A percentile compares a stretch with the other conserved stretches of the same genome.
phyloP scores from a whole-genome alignment of 2,113 vertebrate genomes.

The Brachypteracias leptosomus region DNA sequence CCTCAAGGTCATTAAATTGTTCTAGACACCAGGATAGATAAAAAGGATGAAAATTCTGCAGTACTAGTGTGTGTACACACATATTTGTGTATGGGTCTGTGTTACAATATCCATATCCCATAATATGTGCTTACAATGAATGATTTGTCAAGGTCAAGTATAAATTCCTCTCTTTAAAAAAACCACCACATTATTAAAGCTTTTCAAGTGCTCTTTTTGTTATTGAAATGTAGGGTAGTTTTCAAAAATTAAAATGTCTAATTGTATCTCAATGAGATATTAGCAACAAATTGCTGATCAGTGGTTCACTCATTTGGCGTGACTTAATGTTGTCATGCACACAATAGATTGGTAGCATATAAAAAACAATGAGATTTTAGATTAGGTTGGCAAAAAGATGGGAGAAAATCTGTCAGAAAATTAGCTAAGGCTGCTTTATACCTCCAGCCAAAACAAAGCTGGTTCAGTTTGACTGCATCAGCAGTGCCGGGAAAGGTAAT shows the following conservation, averaged over 20 bases:
- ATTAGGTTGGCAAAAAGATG: background rate
- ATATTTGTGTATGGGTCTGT: no score
- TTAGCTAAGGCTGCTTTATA: background rate
- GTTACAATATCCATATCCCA: background rate
- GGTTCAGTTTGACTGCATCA: background rate
- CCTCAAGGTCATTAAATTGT: background rate
- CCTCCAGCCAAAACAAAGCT: background rate
- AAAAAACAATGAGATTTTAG: background rate
- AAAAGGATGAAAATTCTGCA: background rate
- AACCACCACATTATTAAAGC: background rate
- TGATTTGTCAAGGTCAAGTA: background rate
- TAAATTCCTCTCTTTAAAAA: background rate
- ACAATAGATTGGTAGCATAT: background rate
- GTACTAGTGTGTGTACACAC: background rate
- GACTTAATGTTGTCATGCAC: background rate
- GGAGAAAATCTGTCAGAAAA: background rate
- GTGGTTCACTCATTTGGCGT: background rate
- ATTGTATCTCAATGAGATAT: background rate
- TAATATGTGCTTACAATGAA: background rate
- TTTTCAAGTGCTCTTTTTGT: background rate
- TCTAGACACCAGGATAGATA: background rate
- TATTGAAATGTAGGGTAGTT: background rate
- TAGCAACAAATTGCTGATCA: background rate
- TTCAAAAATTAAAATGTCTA: background rate
- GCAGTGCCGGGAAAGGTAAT: background rate